Evolutionary conservation across 2,888 invertebrate genomes (phyloP), one percentile per base, ranked within the genome.

Genomic region (Drosophila sordidula): DNA sequence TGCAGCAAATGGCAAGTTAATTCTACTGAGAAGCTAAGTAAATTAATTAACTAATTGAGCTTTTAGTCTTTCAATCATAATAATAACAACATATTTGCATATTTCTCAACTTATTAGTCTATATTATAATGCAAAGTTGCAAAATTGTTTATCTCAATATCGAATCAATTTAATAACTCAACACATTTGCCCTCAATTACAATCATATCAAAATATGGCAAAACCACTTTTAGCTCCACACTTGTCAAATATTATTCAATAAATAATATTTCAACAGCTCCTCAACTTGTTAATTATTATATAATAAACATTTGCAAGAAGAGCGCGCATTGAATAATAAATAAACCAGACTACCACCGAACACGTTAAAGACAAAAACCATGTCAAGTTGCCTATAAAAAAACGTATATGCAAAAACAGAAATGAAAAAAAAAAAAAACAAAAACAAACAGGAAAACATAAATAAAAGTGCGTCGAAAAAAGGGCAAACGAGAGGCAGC

Each of bases 391-490:
- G 80, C 52, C 70, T 41, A 72, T 74, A 74, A 87, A 70, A 56
- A 25, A 63, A 52, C 34, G 22, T 47, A 67, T 67, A 74, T 70
- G 66, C 74, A 74, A 77, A 80, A 78, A 69, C 65, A 50, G 65
- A 59, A 26, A 61, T 39, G 64, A 70, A 52, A 70, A 51, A 56
- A 56, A 67, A 70, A 67, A 57, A 46, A 32, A 57, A 58, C 56
- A 62, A 59, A 71, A 63, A 58, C 55, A 74, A 73, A 59, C 74
- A 82, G 83, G 79, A 73, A 87, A 82, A 80, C 75, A 83, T 70
- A 82, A 82, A 82, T 77, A 85, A 76, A 75, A 85, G 85, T 87
- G 85, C 83, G 83, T 83, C 34, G 22, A 78, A 76, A 87, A 75
- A 83, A 73, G 82, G 71, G 78, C 85, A 84, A 59, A 58, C 64